Base-by-base conservation (phyloP, 2,113 vertebrate species). In the Ictidomys tridecemlineatus region DNA sequence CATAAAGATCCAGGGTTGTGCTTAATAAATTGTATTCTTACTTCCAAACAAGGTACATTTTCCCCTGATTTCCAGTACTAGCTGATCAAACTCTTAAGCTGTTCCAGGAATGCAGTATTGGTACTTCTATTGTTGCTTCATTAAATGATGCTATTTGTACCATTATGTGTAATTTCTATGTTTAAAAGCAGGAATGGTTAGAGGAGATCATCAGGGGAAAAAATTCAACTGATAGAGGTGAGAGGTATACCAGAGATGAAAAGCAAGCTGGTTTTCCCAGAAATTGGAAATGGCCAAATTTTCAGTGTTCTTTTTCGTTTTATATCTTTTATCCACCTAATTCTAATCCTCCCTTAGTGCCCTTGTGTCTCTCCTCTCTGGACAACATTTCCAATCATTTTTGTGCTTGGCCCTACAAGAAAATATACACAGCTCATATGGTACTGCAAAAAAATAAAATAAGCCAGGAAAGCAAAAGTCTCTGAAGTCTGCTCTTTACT, bases 11-110 rank as follows among this genome's bases (percentile, higher is more conserved):
- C 78, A 93, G 34, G 73, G 56, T 45, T 93, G 74, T 92, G 16
- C 63, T 92, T 93, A 95, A 56, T 70, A 89, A 95, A 69, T 80
- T 94, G 48, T 63, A 93, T 69, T 95, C 32, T 70, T 87, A 93
- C 67, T 95, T 98, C 93, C 56, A 92, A 95, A 97, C 70, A 92
- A 96, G 84, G 84, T 92, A 87, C 56, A 74, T 89, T 89, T 79
- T 56, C 1, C n/a, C 48, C 48, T 86, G 93, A 96, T 96, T 96
- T 98, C 84, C 87, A 96, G 92, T 82, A 96, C 84, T 77, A 92
- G 90, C 56, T 96, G 92, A 97, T 95, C 70, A 89, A 96, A 96
- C 78, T 97, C 67, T 91, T 91, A 92, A 85, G 65, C 37, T 63
- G 65, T 97, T 94, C 91, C 32, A 26, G 89, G 63, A 96, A 96